These are phyloP conservation scores for Tetramorium bicarinatum DNA, from an alignment of 2,888 invertebrate genomes.

Conservation along the genomic window DNA sequence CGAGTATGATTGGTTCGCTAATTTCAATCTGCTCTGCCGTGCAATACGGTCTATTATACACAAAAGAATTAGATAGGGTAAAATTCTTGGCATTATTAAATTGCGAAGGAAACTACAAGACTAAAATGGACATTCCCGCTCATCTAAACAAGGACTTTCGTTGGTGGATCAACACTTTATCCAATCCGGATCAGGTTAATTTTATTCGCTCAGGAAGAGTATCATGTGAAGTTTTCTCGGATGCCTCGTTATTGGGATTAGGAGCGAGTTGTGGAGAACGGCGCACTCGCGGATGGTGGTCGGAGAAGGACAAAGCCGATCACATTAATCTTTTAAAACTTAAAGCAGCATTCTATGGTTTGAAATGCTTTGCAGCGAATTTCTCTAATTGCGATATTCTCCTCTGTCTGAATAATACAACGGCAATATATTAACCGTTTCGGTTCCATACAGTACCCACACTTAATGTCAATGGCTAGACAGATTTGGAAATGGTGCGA, in stretches of 20 bases:
- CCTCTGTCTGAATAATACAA: slow-evolving; percentile 21
- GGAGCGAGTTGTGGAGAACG: slow-evolving; percentile 49
- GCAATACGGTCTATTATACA: too few species aligned
- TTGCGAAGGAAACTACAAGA: slow-evolving; percentile 51
- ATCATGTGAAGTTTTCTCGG: slow-evolving; percentile 56
- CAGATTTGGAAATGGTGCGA: neutral
- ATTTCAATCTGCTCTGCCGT: too few species aligned
- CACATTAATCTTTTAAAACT: slow-evolving; percentile 42
- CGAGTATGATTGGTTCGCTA: too few species aligned
- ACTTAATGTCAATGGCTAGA: neutral
- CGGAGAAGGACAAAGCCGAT: neutral
- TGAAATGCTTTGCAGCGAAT: slow-evolving; percentile 7
- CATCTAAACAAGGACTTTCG: slow-evolving; percentile 42
- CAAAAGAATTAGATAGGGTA: slow-evolving; percentile 43
- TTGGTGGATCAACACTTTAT: slow-evolving; percentile 62
- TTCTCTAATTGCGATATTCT: neutral
- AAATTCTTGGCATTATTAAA: slow-evolving; percentile 38
- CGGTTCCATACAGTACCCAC: neutral
- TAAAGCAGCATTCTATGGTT: neutral
- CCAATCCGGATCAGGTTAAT: neutral
- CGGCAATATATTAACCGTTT: slow-evolving; percentile 29
- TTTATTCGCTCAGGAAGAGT: slow-evolving; percentile 41
- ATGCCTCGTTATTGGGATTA: slow-evolving; percentile 70
- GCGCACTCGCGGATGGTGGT: slow-evolving; percentile 44
- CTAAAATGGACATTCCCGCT: slow-evolving; percentile 41